A percentile compares a stretch with the other conserved stretches of the same genome.
Evolutionary conservation across 2,888 invertebrate species (phyloP).

Genomic region (Drosophila robusta): DNA sequence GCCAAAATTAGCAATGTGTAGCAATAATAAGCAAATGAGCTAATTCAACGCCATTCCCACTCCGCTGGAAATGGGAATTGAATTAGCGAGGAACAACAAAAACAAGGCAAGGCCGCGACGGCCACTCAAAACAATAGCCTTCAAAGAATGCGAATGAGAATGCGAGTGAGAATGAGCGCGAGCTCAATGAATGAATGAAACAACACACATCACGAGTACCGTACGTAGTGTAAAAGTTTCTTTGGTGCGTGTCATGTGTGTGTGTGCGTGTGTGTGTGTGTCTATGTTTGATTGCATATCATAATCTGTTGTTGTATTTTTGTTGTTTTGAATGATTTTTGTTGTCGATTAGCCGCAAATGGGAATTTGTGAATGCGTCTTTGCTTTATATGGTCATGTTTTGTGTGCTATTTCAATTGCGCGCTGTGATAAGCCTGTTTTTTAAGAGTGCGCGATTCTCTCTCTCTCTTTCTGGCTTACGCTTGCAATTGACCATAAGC

Average conservation of each 20-base stretch:
- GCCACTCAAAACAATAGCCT: constrained; percentile 43
- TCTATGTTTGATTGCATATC: constrained; percentile 59
- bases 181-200: constrained; percentile 52
- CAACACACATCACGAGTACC: constrained; percentile 13
- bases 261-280: constrained; percentile 21
- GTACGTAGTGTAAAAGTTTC: constrained; percentile 3
- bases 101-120: constrained; percentile 42
- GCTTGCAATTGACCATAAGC: constrained; percentile 47
- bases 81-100: constrained; percentile 28
- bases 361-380: constrained; percentile 42
- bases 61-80: constrained; percentile 28
- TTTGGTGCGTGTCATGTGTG: constrained; percentile 13
- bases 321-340: constrained; percentile 22
- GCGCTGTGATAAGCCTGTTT: constrained; percentile 53
- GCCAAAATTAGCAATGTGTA: constrained; percentile 36
- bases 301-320: constrained; percentile 26
- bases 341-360: constrained; percentile 52
- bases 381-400: constrained; percentile 75
- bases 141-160: constrained; percentile 21
- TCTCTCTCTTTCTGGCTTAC: constrained; percentile 1
- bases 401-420: constrained; percentile 43
- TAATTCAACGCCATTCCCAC: constrained; percentile 29
- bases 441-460: neutral
- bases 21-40: constrained; percentile 40
- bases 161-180: constrained; percentile 36